A percentile compares a stretch with the other conserved stretches of the same genome.
These are phyloP conservation scores for Megaceryle maxima DNA, from an alignment of 2,113 vertebrate genomes.

Conservation along the genomic window DNA sequence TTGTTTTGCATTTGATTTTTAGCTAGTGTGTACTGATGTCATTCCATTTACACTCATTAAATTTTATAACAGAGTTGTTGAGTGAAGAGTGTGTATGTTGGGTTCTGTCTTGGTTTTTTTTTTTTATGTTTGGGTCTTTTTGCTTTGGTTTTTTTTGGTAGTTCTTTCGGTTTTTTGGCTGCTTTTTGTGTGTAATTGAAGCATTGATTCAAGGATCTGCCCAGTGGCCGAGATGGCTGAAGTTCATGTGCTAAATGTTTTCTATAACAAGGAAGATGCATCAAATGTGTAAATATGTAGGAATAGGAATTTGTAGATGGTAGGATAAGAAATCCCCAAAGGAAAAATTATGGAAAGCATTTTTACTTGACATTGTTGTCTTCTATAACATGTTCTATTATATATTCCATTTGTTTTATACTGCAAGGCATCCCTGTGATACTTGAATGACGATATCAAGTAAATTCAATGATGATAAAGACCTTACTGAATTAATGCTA, in stretches of 20 bases:
- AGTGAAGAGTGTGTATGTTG: neutral
- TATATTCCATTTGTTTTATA: neutral
- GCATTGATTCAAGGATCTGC: neutral
- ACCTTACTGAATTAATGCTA: neutral
- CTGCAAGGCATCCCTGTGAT: neutral
- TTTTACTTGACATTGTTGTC: neutral
- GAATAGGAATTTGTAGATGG: neutral
- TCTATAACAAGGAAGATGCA: neutral
- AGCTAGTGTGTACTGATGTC: neutral
- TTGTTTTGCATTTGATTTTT: neutral
- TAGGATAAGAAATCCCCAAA: neutral
- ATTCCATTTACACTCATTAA: neutral
- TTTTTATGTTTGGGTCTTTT: neutral
- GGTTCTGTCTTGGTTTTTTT: neutral
- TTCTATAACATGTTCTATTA: neutral
- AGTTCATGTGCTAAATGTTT: neutral
- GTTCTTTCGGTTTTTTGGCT: neutral
- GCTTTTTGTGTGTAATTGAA: neutral
- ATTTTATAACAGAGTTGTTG: neutral
- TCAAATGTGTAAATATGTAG: neutral
- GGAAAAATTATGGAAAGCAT: neutral
- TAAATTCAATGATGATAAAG: neutral
- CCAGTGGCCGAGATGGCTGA: neutral
- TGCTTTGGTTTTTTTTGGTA: neutral
- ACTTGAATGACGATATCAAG: neutral